Conservation (phyloP, 92 coral and sea anemone genomes). For the Epizoanthus stellaris region DNA sequence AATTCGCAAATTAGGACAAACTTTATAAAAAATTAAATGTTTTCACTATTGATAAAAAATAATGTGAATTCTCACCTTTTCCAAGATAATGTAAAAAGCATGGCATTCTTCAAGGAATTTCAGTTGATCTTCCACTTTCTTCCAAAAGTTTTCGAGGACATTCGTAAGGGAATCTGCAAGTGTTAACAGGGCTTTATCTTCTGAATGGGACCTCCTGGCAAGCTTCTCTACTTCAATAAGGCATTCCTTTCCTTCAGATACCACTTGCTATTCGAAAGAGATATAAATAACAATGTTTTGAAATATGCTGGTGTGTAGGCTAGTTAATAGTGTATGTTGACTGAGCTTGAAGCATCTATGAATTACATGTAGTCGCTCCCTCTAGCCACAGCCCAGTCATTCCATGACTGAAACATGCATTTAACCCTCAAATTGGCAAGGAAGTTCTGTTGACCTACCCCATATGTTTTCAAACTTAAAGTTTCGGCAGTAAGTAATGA, state of each 20-base stretch:
- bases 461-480: too few relatives aligned
- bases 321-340: too few relatives aligned
- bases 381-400: too few relatives aligned
- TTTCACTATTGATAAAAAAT: background rate
- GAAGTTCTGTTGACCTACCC: too few relatives aligned
- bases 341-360: too few relatives aligned
- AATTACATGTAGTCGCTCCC: too few relatives aligned
- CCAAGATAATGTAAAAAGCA: conserved; percentile 68
- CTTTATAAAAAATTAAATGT: too few relatives aligned
- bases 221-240: conserved; percentile 65
- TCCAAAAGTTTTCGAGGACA: conserved; percentile 64
- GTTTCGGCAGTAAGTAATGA: too few relatives aligned
- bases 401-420: too few relatives aligned
- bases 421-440: too few relatives aligned
- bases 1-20: too few relatives aligned
- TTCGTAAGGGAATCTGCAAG: conserved; percentile 62
- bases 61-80: conserved; percentile 60
- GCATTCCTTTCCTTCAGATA: conserved; percentile 67
- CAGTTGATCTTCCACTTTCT: conserved; percentile 67
- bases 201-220: conserved; percentile 55
- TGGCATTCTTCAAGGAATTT: conserved; percentile 57
- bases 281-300: background rate
- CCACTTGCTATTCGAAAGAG: conserved; percentile 55
- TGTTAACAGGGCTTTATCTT: conserved; percentile 62
- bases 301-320: background rate